Evolutionary conservation across 2,888 invertebrate genomes (phyloP), one percentile per base, ranked within the genome.

Genomic region (Lingula anatina): DNA sequence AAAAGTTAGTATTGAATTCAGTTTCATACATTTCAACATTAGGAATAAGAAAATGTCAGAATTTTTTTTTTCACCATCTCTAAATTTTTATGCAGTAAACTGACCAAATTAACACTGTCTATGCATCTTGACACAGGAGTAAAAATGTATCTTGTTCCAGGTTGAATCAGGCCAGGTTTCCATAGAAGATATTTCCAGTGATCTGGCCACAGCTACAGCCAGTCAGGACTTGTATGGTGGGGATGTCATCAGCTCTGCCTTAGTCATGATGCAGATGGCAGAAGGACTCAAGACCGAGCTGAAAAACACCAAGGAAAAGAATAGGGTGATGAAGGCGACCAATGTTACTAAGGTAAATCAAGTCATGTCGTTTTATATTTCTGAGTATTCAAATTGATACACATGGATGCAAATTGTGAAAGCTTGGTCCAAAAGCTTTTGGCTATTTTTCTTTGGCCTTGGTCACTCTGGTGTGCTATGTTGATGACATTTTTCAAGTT

Each of bases 271-370:
- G 21, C 65, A 68, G 23, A 56, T 74, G 36, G 64, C 65, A 21
- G 51, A 57, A 36, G 57, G 61, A 49, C 62, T 71, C 21, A 55
- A 59, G 35, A 49, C 54, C 25, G 61, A 66, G 20, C 46, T 64
- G 35, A 62, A 61, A n/a, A 66, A 68, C 48, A 56, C 63, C 36
- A 49, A 57, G 5, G 24, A 20, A 18, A 21, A 51, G 26, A 47
- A 47, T 24, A 60, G 47, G 45, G 60, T 57, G 47, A 58, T 64
- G 42, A 55, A 57, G 35, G 56, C 65, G 5, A 55, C 65, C 20
- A 65, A 63, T 26, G 61, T 71, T 44, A 61, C 61, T 37, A 58
- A 64, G 62, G 69, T 70, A 45, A 44, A 55, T 50, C 21, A 35
- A 28, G 38, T 24, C 26, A 15, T 15, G 12, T 18, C 3, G 23